Percentiles rank a stretch among this genome's conserved stretches.
Conservation (phyloP, 1,140 invertebrate species). For the Rhopalosiphum padi region DNA sequence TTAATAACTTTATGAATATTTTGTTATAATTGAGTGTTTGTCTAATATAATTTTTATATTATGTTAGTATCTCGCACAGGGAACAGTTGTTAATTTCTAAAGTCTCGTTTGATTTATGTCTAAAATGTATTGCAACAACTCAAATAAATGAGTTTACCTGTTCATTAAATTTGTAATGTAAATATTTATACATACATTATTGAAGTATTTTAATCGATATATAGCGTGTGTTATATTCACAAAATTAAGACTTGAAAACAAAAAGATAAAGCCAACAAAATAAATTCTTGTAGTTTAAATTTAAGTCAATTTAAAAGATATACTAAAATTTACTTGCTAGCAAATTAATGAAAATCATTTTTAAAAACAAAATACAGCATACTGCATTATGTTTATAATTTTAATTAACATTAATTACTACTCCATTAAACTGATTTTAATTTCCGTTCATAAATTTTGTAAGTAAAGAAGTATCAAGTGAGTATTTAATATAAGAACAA, state of each 20-base stretch:
- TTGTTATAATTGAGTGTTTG: not conserved
- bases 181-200: not conserved
- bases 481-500: not conserved
- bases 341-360: constrained; percentile 1
- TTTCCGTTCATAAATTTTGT: not conserved
- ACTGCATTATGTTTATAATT: not conserved
- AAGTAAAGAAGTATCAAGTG: not conserved
- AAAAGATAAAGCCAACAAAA: not conserved
- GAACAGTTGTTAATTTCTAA: not conserved
- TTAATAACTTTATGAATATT: not conserved
- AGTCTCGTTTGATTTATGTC: not conserved
- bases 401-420: not conserved
- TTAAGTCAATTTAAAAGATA: not conserved
- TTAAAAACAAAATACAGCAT: not conserved
- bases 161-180: not conserved
- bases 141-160: not conserved
- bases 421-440: not conserved
- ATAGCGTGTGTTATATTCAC: not conserved
- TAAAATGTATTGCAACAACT: not conserved
- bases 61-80: not conserved
- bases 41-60: not conserved
- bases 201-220: not conserved
- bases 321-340: not conserved
- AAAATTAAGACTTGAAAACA: constrained; percentile 10
- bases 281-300: not conserved